These are phyloP conservation scores for Cassiopea xamachana DNA, from an alignment of 30 jellyfish, hydroid and myxozoan species.

Conservation along the genomic window DNA sequence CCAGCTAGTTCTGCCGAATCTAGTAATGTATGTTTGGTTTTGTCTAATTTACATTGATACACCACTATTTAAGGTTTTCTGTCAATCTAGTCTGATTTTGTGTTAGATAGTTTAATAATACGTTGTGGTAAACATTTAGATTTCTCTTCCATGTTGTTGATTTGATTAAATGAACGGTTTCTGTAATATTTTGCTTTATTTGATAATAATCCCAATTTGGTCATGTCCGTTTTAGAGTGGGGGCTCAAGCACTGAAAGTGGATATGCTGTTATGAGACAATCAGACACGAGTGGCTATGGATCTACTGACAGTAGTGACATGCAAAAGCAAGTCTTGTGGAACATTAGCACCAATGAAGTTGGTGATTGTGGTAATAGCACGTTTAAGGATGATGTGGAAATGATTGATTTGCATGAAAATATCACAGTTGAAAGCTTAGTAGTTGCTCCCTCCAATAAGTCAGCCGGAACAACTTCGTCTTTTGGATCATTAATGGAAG, in stretches of 20 bases:
- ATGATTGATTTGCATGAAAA: background rate
- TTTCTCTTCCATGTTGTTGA: no score
- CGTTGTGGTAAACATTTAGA: no score
- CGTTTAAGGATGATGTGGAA: background rate
- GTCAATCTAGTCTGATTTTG: background rate
- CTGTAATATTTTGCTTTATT: background rate
- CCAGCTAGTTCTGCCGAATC: background rate
- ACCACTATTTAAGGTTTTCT: background rate
- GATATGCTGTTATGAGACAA: background rate
- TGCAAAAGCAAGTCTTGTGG: background rate
- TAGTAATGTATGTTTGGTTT: background rate
- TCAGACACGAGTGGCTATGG: background rate
- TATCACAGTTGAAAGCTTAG: background rate
- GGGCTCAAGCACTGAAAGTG: constrained; percentile 5
- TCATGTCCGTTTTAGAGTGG: background rate
- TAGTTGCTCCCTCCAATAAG: background rate
- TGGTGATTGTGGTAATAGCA: background rate
- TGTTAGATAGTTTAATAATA: background rate
- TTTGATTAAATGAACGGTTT: background rate
- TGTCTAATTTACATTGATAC: background rate
- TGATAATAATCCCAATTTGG: background rate
- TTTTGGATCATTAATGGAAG: background rate
- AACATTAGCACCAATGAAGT: background rate
- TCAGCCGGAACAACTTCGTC: no score
- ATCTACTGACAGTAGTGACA: background rate